These are phyloP conservation scores for Drosophila rubida DNA, from an alignment of 2,888 invertebrate species.

Conservation along the genomic window DNA sequence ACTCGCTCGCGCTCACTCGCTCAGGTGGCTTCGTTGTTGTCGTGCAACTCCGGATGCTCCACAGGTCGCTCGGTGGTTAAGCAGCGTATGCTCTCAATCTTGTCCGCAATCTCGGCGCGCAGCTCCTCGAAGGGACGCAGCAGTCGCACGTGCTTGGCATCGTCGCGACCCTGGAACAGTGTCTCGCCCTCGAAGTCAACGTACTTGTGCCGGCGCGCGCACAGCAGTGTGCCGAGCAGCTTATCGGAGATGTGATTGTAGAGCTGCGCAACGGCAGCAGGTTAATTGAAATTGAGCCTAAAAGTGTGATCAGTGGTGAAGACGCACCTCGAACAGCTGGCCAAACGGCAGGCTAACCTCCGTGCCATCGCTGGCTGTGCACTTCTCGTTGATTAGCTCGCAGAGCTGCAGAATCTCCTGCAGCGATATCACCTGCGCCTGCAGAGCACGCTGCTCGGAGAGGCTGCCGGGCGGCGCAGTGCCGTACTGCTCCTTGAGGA, in stretches of 20 bases:
- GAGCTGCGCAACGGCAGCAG: slow-evolving; percentile 86
- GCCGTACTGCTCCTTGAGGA: slow-evolving; percentile 56
- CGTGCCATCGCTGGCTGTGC: background rate
- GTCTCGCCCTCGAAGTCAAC: slow-evolving; percentile 97
- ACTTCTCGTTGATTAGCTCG: slow-evolving; percentile 37
- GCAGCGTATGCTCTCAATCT: slow-evolving; percentile 85
- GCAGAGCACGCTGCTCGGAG: slow-evolving; percentile 55
- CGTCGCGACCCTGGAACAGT: slow-evolving; percentile 95
- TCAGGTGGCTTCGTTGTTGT: slow-evolving; percentile 15
- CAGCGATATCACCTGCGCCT: slow-evolving; percentile 50
- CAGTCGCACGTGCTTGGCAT: slow-evolving; percentile 93
- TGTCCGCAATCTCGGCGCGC: slow-evolving; percentile 87
- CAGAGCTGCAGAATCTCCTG: slow-evolving; percentile 68
- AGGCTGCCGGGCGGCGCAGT: slow-evolving; percentile 61
- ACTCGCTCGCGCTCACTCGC: too few relatives aligned
- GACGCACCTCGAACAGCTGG: slow-evolving; percentile 57
- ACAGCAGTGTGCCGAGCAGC: slow-evolving; percentile 95
- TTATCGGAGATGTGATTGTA: slow-evolving; percentile 96
- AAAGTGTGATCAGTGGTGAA: background rate
- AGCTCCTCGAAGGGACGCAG: slow-evolving; percentile 90
- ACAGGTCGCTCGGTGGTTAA: slow-evolving; percentile 24
- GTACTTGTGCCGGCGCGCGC: slow-evolving; percentile 95
- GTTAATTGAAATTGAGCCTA: too few relatives aligned
- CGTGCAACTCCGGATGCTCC: slow-evolving; percentile 23
- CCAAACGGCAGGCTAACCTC: slow-evolving; percentile 51